phyloP scores from a whole-genome alignment of 2,113 vertebrate genomes.

The Microcebus tavaratra region DNA sequence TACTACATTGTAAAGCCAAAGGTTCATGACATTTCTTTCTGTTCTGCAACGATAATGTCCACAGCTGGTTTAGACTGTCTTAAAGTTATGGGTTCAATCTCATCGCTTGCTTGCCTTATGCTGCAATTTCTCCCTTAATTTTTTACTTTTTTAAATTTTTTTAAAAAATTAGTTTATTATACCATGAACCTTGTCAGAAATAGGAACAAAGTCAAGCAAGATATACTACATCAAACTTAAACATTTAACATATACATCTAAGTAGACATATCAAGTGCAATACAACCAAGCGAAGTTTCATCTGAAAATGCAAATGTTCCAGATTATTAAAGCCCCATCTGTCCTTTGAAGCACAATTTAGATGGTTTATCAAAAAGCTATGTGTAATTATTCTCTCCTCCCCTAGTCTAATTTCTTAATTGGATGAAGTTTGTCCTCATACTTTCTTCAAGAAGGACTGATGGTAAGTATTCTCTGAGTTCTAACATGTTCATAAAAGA shows the following conservation, averaged over 20 bases:
- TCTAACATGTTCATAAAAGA: not conserved
- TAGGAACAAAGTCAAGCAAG: constrained; percentile 90
- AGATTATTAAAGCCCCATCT: constrained; percentile 90
- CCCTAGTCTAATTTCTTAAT: constrained; percentile 31
- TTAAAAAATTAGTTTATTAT: constrained; percentile 86
- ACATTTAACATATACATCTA: constrained; percentile 87
- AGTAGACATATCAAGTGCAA: constrained; percentile 87
- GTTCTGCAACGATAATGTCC: not conserved
- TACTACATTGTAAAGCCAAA: not conserved
- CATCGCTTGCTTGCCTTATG: not conserved
- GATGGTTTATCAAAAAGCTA: constrained; percentile 87
- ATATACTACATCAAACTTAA: constrained; percentile 88
- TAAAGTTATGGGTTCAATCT: not conserved
- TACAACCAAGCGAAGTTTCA: constrained; percentile 88
- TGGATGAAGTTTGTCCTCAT: not conserved
- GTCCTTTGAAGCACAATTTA: constrained; percentile 87
- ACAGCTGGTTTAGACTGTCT: not conserved
- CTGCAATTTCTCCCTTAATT: not conserved
- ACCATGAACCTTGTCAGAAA: constrained; percentile 92
- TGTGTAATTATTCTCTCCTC: constrained; percentile 84
- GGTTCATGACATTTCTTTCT: not conserved
- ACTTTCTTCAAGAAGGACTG: not conserved
- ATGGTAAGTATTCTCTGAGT: not conserved
- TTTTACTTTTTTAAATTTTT: constrained; percentile 76
- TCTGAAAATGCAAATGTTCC: constrained; percentile 90